Percentiles rank a stretch among this genome's conserved stretches.
These are phyloP conservation scores for Drosophila mauritiana DNA, from an alignment of 1,140 invertebrate genomes.

Conservation along the genomic window DNA sequence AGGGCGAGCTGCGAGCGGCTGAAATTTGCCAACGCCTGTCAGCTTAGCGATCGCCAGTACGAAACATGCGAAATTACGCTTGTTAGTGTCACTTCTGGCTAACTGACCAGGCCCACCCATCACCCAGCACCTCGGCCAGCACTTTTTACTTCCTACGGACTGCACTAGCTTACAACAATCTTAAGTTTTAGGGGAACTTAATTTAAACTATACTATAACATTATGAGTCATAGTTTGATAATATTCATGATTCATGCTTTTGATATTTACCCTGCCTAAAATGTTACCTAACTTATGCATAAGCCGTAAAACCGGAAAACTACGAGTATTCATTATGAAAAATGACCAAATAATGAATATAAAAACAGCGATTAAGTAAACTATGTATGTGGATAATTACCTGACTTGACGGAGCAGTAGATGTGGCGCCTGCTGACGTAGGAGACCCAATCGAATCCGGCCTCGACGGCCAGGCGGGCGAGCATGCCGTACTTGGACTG, in stretches of 20 bases:
- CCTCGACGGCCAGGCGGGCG: slow-evolving; percentile 97
- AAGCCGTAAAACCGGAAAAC: neutral
- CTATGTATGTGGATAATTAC: slow-evolving; percentile 86
- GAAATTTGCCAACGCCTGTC: slow-evolving; percentile 84
- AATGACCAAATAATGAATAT: slow-evolving; percentile 9
- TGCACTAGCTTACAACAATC: neutral
- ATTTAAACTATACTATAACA: neutral
- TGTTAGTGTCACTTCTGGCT: slow-evolving; percentile 83
- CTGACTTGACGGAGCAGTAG: slow-evolving; percentile 98
- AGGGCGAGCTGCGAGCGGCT: slow-evolving; percentile 27
- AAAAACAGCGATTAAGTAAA: slow-evolving; percentile 9
- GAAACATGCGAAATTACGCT: slow-evolving; percentile 83
- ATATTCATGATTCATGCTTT: neutral
- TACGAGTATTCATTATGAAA: neutral
- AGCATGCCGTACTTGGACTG: slow-evolving; percentile 97
- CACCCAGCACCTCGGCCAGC: slow-evolving; percentile 13
- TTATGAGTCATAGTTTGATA: neutral
- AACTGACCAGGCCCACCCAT: slow-evolving; percentile 49
- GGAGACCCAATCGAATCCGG: slow-evolving; percentile 99
- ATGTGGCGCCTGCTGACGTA: slow-evolving; percentile 97
- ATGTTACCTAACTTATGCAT: neutral
- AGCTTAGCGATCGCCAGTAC: slow-evolving; percentile 70
- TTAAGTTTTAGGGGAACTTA: neutral
- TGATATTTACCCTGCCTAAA: neutral
- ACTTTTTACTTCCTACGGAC: slow-evolving; percentile 7